A percentile compares a stretch with the other conserved stretches of the same genome.
These are phyloP conservation scores for Rattus rattus DNA, from an alignment of 2,113 vertebrate species.

Conservation along the genomic window DNA sequence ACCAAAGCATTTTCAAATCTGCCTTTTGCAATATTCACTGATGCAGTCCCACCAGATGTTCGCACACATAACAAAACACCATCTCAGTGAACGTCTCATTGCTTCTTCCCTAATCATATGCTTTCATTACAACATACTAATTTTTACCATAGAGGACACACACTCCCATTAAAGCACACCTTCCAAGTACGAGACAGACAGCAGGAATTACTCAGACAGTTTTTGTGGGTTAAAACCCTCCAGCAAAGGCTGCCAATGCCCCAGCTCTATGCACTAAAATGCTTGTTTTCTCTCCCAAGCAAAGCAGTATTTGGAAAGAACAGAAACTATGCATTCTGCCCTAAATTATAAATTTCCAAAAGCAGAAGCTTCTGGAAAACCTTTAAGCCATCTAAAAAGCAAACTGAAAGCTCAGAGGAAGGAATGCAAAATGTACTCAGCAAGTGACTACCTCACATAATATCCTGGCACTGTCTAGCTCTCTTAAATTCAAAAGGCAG, in stretches of 20 bases:
- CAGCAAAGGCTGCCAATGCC: background rate
- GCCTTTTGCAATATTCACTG: background rate
- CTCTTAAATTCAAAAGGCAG: background rate
- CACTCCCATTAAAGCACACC: background rate
- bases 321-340: background rate
- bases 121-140: background rate
- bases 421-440: background rate
- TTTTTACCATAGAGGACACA: slow-evolving; percentile 49
- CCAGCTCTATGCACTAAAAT: background rate
- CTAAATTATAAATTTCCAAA: background rate
- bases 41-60: background rate
- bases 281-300: background rate
- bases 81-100: background rate
- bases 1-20: background rate
- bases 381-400: slow-evolving; percentile 31
- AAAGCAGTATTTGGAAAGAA: slow-evolving; percentile 4
- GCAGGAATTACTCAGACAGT: slow-evolving; percentile 8
- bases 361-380: slow-evolving; percentile 23
- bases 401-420: background rate
- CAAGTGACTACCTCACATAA: background rate
- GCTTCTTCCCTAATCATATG: background rate
- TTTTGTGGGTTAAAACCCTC: background rate
- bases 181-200: background rate
- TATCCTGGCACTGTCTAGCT: background rate
- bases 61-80: background rate